phyloP scores from a whole-genome alignment of 1,140 invertebrate genomes.

The Glossosoma conforme region DNA sequence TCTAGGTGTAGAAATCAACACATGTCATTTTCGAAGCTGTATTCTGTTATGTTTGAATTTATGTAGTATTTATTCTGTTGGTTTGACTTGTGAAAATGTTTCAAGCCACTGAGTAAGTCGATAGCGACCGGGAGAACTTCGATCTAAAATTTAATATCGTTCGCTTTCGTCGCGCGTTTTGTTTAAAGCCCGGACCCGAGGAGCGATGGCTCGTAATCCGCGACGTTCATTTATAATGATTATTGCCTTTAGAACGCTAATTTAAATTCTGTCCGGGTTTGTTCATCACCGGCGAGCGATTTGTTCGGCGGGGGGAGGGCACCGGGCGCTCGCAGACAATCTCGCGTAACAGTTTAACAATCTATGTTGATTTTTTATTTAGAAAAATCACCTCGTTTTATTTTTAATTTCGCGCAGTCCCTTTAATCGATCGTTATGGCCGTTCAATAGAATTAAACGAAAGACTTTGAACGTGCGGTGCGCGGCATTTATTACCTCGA shows the following conservation, averaged over 20 bases:
- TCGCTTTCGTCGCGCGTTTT: conserved; percentile 18
- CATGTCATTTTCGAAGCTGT: too few species aligned
- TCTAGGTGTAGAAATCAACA: too few species aligned
- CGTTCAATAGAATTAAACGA: conserved; percentile 6
- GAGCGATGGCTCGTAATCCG: conserved; percentile 25
- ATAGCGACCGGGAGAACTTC: conserved; percentile 4
- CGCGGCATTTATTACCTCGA: conserved; percentile 13
- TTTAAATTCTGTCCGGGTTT: conserved; percentile 24
- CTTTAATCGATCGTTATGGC: conserved; percentile 14
- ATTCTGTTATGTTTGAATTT: too few species aligned
- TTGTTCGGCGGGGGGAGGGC: not conserved
- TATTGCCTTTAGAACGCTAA: conserved; percentile 26
- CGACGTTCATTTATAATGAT: conserved; percentile 31
- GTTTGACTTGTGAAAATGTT: too few species aligned
- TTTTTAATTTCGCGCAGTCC: conserved; percentile 16
- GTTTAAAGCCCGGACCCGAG: conserved; percentile 10
- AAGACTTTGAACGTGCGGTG: conserved; percentile 2
- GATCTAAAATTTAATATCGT: conserved; percentile 26
- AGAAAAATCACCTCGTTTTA: conserved; percentile 24
- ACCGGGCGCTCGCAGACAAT: not conserved
- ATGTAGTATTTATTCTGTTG: too few species aligned
- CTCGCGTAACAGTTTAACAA: not conserved
- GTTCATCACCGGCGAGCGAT: conserved; percentile 16
- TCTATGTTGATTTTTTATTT: conserved; percentile 22
- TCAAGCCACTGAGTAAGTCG: too few species aligned